These are phyloP conservation scores for Squalus acanthias DNA, from an alignment of 2,797 vertebrate genomes.

Conservation along the genomic window DNA sequence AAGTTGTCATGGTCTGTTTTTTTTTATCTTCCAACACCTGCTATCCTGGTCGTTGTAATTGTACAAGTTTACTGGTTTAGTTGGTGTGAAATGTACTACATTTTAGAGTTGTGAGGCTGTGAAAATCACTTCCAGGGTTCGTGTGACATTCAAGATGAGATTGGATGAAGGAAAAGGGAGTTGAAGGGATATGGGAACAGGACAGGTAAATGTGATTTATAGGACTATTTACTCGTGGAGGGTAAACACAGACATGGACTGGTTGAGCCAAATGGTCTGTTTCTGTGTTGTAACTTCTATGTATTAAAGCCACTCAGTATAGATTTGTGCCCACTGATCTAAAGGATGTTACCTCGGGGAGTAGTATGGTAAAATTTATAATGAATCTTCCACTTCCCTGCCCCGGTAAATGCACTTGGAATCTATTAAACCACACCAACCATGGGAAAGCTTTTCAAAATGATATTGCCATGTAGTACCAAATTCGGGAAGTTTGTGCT, in stretches of 20 bases:
- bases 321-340: too few relatives aligned
- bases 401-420: neutral
- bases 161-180: too few relatives aligned
- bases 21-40: neutral
- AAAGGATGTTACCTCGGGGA: too few relatives aligned
- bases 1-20: neutral
- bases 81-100: neutral
- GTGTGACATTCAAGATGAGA: too few relatives aligned
- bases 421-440: neutral
- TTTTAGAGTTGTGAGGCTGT: too few relatives aligned
- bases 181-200: too few relatives aligned
- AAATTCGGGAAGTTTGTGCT: neutral
- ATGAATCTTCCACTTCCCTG: neutral
- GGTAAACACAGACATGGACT: too few relatives aligned
- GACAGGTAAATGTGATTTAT: too few relatives aligned
- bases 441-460: neutral
- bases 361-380: neutral
- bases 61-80: neutral
- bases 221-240: too few relatives aligned
- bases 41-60: neutral
- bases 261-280: neutral
- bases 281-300: neutral
- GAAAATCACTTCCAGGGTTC: too few relatives aligned
- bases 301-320: too few relatives aligned
- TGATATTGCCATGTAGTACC: neutral